Base-by-base conservation (phyloP, 1,140 invertebrate genomes). In the Sipha flava region DNA sequence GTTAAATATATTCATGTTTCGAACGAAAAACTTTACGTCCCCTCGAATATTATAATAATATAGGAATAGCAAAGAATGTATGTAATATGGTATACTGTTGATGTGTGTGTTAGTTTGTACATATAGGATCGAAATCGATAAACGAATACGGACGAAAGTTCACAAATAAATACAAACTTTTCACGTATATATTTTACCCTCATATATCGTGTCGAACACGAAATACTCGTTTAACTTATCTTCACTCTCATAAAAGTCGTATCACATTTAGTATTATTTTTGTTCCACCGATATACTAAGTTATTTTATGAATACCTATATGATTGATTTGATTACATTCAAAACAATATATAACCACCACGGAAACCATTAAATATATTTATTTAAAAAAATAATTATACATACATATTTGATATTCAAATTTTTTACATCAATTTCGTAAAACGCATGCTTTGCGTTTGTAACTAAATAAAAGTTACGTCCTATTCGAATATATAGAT, bases 121-220 rank as follows among this genome's bases (percentile, higher is more conserved):
- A 45, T 70, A 43, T 34, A 75, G 52, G 73, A 52, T 77, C 34
- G 34, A 77, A 77, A 77, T 77, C 73, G 52, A 77, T 77, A 77
- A 77, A 59, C 29, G 37, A 77, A 54, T 37, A 40, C 21, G n/a
- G 43, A 77, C 45, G 47, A 77, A 77, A 77, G 73, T 77, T 77
- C 49, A 59, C 73, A 59, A 77, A 77, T 59, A 77, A 77, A 77
- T 77, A 77, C 52, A 77, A 77, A 77, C 73, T 77, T 77, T 57
- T 59, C 72, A 5, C 29, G 29, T 26, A 26, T 40, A n/a, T 29
- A 23, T 47, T 70, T 47, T 47, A 70, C 66, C 43, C 66, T 47
- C 43, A 10, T 40, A 29, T 52, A 34, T 31, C n/a, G 70, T 21
- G 47, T 23, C 16, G 14, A 43, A 59, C 29, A 47, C 12, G 73